A percentile compares a stretch with the other conserved stretches of the same genome.
Evolutionary conservation across 2,797 vertebrate genomes (phyloP).

Genomic region (Thunnus albacares): DNA sequence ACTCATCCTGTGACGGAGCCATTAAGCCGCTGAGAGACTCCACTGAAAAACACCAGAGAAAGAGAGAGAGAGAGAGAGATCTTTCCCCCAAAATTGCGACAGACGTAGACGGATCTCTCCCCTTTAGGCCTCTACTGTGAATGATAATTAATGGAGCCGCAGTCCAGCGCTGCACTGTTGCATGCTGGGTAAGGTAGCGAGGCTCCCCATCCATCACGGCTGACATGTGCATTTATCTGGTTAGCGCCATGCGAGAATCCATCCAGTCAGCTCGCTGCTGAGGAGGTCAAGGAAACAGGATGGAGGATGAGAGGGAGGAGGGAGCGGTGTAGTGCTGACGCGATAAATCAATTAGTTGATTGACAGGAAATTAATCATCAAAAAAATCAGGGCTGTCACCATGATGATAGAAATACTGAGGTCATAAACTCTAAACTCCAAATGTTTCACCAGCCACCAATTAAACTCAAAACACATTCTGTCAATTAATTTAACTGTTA

Average conservation of each 20-base stretch:
- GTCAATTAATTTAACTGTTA: too few relatives aligned
- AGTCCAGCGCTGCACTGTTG: conserved; percentile 48
- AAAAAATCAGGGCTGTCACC: neutral
- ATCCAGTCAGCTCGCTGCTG: conserved; percentile 34
- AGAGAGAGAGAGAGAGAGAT: conserved; percentile 6
- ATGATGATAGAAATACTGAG: too few relatives aligned
- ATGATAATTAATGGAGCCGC: conserved; percentile 73
- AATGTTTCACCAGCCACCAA: too few relatives aligned
- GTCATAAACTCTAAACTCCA: too few relatives aligned
- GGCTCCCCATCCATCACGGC: conserved; percentile 64
- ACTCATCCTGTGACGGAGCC: neutral
- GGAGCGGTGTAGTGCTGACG: neutral
- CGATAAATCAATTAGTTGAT: neutral
- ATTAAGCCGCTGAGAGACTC: neutral
- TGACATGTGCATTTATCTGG: conserved; percentile 69
- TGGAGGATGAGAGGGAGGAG: neutral
- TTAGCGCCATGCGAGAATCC: conserved; percentile 36
- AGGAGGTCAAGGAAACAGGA: conserved; percentile 46
- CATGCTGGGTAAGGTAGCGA: conserved; percentile 62
- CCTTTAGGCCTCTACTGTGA: conserved; percentile 59
- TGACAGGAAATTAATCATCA: neutral
- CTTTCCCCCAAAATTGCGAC: conserved; percentile 21
- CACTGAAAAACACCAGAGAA: conserved; percentile 12
- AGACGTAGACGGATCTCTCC: conserved; percentile 57
- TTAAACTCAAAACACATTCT: too few relatives aligned